Percentiles rank a stretch among this genome's conserved stretches.
Evolutionary conservation across 92 coral and sea anemone species (phyloP).

Genomic region (Diadumene lineata): DNA sequence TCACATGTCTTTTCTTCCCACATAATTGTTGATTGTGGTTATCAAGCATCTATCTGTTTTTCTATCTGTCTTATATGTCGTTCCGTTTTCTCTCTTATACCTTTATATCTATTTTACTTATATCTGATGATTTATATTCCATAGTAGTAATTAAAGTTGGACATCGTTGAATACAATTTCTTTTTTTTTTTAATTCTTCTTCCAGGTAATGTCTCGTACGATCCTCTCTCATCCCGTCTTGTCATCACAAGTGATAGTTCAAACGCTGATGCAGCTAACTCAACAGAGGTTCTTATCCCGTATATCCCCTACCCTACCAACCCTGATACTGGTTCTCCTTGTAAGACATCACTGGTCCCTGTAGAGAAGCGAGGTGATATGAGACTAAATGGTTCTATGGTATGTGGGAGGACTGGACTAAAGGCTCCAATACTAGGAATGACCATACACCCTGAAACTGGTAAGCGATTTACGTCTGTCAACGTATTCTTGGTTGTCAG

Average conservation of each 20-base stretch:
- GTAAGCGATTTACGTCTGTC: constrained; percentile 35
- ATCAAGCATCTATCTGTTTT: too few species aligned
- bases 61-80: too few species aligned
- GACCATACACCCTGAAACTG: constrained; percentile 97
- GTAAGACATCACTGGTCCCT: constrained; percentile 67
- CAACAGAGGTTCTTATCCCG: constrained; percentile 88
- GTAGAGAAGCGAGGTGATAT: constrained; percentile 87
- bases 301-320: constrained; percentile 92
- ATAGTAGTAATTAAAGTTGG: too few species aligned
- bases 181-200: not conserved
- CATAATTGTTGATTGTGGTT: too few species aligned
- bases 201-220: constrained; percentile 85
- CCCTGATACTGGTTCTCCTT: constrained; percentile 92
- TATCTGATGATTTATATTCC: too few species aligned
- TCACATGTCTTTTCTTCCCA: too few species aligned
- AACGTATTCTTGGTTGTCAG: too few species aligned
- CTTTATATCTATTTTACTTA: too few species aligned
- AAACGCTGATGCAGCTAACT: constrained; percentile 85
- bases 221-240: constrained; percentile 91
- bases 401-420: constrained; percentile 91
- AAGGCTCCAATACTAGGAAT: constrained; percentile 94
- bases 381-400: constrained; percentile 75
- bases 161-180: too few species aligned
- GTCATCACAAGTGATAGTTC: constrained; percentile 86
- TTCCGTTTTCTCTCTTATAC: too few species aligned